Conservation (phyloP, 2,888 invertebrate genomes). For the Clepsis dumicolana region DNA sequence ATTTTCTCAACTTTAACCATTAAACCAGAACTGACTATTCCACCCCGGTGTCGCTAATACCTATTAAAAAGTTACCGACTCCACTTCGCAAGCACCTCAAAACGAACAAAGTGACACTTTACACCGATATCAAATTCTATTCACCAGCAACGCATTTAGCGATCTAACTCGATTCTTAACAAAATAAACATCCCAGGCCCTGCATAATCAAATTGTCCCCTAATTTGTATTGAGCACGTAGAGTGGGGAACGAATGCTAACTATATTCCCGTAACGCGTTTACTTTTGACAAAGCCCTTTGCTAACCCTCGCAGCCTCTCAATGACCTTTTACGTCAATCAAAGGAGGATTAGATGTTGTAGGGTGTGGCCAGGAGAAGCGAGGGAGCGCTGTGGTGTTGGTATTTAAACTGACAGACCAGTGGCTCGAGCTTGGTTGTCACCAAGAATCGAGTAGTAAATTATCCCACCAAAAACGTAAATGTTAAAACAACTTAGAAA, state of each 20-base stretch:
- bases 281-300: conserved; percentile 52
- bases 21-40: no score
- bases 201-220: conserved; percentile 39
- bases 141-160: conserved; percentile 7
- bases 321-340: conserved; percentile 60
- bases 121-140: conserved; percentile 3
- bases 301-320: conserved; percentile 56
- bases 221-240: conserved; percentile 44
- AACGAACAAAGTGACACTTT: background rate
- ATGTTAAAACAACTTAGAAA: no score
- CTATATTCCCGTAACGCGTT: conserved; percentile 46
- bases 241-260: conserved; percentile 46
- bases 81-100: no score
- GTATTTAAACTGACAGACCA: background rate
- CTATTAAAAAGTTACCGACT: no score
- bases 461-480: no score
- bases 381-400: background rate
- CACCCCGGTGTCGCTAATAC: background rate
- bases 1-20: no score
- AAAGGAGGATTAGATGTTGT: conserved; percentile 54
- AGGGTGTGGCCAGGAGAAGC: conserved; percentile 44
- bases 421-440: no score
- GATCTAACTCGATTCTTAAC: conserved; percentile 27
- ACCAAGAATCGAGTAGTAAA: no score
- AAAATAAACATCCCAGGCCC: conserved; percentile 32